Evolutionary conservation across 2,797 vertebrate species (phyloP).

Genomic region (Thunnus albacares): DNA sequence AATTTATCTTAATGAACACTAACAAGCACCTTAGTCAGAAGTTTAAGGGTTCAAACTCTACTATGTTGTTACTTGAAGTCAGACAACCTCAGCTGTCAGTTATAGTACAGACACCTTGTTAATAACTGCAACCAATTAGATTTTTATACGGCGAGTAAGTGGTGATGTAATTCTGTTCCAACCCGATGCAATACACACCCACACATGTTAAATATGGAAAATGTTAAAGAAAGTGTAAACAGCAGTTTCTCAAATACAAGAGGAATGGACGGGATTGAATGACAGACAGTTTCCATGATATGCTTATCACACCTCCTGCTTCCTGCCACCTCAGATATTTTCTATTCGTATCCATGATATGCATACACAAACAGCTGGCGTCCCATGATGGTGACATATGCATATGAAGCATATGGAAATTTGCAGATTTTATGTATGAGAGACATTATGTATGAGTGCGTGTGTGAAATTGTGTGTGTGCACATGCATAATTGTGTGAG

Average conservation of each 20-base stretch:
- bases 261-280: background rate
- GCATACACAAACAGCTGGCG: conserved; percentile 36
- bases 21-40: too few relatives aligned
- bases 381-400: conserved; percentile 18
- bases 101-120: too few relatives aligned
- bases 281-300: conserved; percentile 6
- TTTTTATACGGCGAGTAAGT: background rate
- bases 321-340: too few relatives aligned
- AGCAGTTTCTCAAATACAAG: too few relatives aligned
- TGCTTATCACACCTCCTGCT: background rate
- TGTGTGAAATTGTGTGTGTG: too few relatives aligned
- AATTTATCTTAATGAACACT: too few relatives aligned
- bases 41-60: too few relatives aligned
- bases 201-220: too few relatives aligned
- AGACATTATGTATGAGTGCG: conserved; percentile 1
- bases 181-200: background rate
- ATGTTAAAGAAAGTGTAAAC: too few relatives aligned
- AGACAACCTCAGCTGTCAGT: too few relatives aligned
- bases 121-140: background rate
- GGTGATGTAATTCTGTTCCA: background rate
- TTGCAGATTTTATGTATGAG: conserved; percentile 30
- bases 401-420: conserved; percentile 29
- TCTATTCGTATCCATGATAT: conserved; percentile 1
- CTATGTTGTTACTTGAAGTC: too few relatives aligned
- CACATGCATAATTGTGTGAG: too few relatives aligned